phyloP scores from a whole-genome alignment of 2,113 vertebrate species.

The Pygoscelis antarcticus region DNA sequence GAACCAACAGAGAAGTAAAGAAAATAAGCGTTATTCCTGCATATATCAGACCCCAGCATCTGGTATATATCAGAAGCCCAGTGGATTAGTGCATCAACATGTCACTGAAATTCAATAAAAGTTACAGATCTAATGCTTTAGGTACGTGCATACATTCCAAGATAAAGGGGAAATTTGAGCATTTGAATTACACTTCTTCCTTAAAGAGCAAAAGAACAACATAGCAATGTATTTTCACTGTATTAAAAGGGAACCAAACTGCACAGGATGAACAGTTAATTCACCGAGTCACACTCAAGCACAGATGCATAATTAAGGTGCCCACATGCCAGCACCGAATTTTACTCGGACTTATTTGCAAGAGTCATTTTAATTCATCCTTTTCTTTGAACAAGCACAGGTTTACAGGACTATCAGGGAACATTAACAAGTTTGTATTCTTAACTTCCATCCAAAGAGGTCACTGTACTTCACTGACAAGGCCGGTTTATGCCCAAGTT shows the following conservation, averaged over 20 bases:
- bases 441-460: not conserved
- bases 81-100: not conserved
- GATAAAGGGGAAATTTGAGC: not conserved
- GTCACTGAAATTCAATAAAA: not conserved
- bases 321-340: not conserved
- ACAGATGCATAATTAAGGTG: not conserved
- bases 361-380: not conserved
- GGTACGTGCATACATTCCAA: not conserved
- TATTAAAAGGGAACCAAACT: not conserved
- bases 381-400: not conserved
- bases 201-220: not conserved
- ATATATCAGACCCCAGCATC: not conserved
- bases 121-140: not conserved
- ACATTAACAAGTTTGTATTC: not conserved
- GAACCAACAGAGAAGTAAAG: slow-evolving; percentile 3
- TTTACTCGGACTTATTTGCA: not conserved
- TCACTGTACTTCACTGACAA: not conserved
- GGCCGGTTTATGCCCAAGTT: not conserved
- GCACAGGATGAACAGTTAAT: not conserved
- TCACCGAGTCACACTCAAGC: not conserved
- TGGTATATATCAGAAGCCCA: not conserved
- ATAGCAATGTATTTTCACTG: not conserved
- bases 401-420: not conserved
- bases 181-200: not conserved
- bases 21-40: not conserved